Base-by-base conservation (phyloP, 1,140 invertebrate genomes). In the Brachystomella parvula region DNA sequence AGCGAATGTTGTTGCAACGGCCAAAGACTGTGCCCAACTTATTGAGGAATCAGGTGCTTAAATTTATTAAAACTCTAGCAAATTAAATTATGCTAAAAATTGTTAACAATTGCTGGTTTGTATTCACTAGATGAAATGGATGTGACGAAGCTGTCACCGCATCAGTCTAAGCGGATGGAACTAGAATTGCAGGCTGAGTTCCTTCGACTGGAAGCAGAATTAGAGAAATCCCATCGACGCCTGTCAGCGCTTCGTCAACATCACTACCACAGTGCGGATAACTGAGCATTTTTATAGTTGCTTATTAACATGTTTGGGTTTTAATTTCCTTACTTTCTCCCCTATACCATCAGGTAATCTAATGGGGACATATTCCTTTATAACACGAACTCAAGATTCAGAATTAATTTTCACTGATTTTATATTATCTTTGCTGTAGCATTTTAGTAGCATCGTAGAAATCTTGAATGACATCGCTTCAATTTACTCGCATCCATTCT, bases 101-200 rank as follows among this genome's bases (percentile, higher is more conserved):
- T 9, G 24, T 15, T 9, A 57, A 24, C 24, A 57, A 28, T 26
- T 12, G 15, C 31, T 60, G 3, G 29, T 59, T 31, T 61, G 60
- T 28, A 69, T 72, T 74, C 80, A 81, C 29, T 79, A 89, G 92
- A 91, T 73, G 88, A 92, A 66, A 82, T 96, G 70, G 94, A 98
- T 79, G 88, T 97, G 74, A 86, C 87, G 2, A 86, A 89, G 71
- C 77, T 99, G 61, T 89, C 89, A 61, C 81, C 98, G 61, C 95
- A 97, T 76, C 91, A 96, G 78, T 90, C 95, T 0, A 96, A 98
- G 77, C 85, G 88, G 56, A 79, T 93, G 71, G 95, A 98, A 82
- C 96, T 98, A 90, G 94, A 98, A 77, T 86, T 90, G 60, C 92
- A 94, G 78, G 90, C 94, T 21, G 85, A 87, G 73, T 88, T 97